phyloP scores from a whole-genome alignment of 2,113 vertebrate species.

The Corythoichthys intestinalis region DNA sequence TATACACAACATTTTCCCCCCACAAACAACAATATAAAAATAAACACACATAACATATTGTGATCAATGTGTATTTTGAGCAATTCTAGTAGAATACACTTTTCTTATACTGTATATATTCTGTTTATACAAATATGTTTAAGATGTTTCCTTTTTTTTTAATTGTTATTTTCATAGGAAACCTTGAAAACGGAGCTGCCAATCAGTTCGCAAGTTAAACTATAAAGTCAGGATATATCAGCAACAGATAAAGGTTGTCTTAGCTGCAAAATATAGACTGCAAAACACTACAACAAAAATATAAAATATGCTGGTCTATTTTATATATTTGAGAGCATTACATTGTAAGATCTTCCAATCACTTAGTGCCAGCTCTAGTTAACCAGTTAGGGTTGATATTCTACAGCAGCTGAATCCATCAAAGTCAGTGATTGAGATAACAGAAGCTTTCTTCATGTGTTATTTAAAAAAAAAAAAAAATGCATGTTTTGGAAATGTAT shows the following conservation, averaged over 20 bases:
- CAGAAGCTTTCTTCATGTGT: conserved; percentile 37
- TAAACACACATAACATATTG: conserved; percentile 74
- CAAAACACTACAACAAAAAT: conserved; percentile 8
- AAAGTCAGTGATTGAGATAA: background rate
- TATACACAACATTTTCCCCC: conserved; percentile 62
- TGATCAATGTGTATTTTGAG: conserved; percentile 41
- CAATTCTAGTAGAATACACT: conserved; percentile 44
- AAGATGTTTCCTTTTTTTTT: conserved; percentile 17
- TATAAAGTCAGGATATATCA: conserved; percentile 11
- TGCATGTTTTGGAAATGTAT: conserved; percentile 49
- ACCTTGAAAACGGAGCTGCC: conserved; percentile 27
- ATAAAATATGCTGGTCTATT: conserved; percentile 38
- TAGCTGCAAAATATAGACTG: conserved; percentile 15
- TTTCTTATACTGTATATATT: conserved; percentile 15
- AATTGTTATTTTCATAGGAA: conserved; percentile 13
- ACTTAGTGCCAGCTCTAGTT: too few species aligned
- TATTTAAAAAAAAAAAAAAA: conserved; percentile 13
- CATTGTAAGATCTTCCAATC: conserved; percentile 40
- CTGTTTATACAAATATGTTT: conserved; percentile 56
- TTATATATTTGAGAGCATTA: conserved; percentile 29
- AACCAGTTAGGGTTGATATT: too few species aligned
- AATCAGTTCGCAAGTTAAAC: conserved; percentile 16
- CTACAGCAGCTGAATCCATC: too few species aligned
- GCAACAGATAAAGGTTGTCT: conserved; percentile 8
- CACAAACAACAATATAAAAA: conserved; percentile 77